Base-by-base conservation (phyloP, 2,797 vertebrate species). In the Uromys caudimaculatus region DNA sequence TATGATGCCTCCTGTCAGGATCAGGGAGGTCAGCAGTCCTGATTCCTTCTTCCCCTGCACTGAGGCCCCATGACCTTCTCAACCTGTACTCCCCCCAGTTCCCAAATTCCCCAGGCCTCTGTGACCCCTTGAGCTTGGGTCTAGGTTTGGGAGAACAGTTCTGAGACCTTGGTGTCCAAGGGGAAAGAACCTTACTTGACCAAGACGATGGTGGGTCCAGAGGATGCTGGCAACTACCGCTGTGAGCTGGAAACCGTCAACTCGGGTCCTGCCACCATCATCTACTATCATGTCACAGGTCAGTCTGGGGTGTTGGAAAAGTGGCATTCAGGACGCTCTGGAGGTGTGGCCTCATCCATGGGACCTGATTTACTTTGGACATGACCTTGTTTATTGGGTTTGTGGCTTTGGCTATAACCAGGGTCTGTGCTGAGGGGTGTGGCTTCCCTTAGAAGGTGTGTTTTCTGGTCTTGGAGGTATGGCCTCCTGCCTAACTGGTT, bases 41-140 rank as follows among this genome's bases (percentile, higher is more conserved):
- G 73, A 83, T 75, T 69, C 82, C 77, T 23, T 4, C 38, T 58
- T 56, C 3, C 47, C 50, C 54, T 41, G 12, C 62, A 64, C 56
- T 23, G 75, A 93, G 73, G 5, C 47, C 47, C 96, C 32, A 0
- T 44, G 89, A 89, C 81, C 44, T 58, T 69, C 60, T 96, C 67
- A 95, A 41, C 91, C 91, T n/a, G 54, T 71, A 73, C 83, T 89
- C 54, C 92, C 84, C 78, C 58, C 47, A 84, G 75, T 10, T 67
- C 89, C 91, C 86, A 86, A 92, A 91, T 64, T 47, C 77, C 95
- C 69, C 92, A 96, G 93, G 86, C 97, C 69, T 93, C 89, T 97
- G 54, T 97, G 95, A 97, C 92, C 89, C 92, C 79, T 97, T 91
- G 95, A 96, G 95, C 92, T 97, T 97, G 96, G 96, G 86, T 97